A percentile compares a stretch with the other conserved stretches of the same genome.
Conservation (phyloP, 2,888 invertebrate genomes). For the Ormyrus labotus region DNA sequence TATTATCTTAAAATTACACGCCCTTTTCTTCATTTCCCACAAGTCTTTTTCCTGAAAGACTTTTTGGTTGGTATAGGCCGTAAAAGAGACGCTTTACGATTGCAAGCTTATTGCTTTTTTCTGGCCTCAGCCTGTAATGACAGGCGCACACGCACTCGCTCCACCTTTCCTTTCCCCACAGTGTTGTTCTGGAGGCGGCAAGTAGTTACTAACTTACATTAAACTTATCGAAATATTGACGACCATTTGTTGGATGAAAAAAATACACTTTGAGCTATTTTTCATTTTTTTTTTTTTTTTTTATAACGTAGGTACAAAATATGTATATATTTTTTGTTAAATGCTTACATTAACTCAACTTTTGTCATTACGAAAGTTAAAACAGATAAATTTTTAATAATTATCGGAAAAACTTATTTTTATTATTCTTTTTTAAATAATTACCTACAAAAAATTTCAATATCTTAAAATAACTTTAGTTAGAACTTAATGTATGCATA, state of each 20-base stretch:
- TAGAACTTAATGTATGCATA: too few relatives aligned
- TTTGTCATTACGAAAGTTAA: too few relatives aligned
- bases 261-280: not conserved
- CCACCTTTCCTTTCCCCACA: not conserved
- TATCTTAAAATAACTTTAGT: too few relatives aligned
- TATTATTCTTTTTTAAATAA: too few relatives aligned
- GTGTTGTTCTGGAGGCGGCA: not conserved
- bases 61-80: not conserved
- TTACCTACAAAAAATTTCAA: too few relatives aligned
- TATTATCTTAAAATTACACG: not conserved
- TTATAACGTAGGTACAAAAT: too few relatives aligned
- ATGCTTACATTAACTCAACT: too few relatives aligned
- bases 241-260: not conserved
- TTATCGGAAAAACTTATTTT: too few relatives aligned
- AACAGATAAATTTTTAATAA: too few relatives aligned
- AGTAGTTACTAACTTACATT: not conserved
- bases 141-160: not conserved
- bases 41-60: not conserved
- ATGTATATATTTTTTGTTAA: too few relatives aligned
- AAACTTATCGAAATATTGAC: not conserved
- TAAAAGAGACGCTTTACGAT: conserved; percentile 7
- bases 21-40: not conserved
- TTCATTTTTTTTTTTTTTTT: too few relatives aligned
- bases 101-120: conserved; percentile 9
- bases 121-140: not conserved